Conservation (phyloP, 1,140 invertebrate species). For the Arctopsyche grandis region DNA sequence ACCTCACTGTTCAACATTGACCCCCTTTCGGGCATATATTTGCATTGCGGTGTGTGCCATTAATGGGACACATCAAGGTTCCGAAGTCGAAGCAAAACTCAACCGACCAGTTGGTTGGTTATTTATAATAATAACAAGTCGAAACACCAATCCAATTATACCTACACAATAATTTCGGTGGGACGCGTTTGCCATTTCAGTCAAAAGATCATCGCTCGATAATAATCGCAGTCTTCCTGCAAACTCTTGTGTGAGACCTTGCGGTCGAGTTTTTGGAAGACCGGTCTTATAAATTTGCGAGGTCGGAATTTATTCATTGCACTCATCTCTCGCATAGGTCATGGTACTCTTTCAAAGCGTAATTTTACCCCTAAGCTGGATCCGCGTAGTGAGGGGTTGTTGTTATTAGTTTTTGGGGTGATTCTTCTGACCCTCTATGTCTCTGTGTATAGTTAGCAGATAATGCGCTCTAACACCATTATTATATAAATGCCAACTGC, state of each 20-base stretch:
- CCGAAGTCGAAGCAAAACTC: background rate
- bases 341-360: too few relatives aligned
- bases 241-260: too few relatives aligned
- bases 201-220: too few relatives aligned
- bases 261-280: too few relatives aligned
- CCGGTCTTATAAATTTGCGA: too few relatives aligned
- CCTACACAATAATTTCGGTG: too few relatives aligned
- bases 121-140: background rate
- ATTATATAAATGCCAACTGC: constrained; percentile 38
- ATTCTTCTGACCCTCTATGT: background rate
- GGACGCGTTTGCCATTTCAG: too few relatives aligned
- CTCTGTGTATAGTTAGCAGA: constrained; percentile 38
- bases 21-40: constrained; percentile 31
- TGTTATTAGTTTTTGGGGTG: constrained; percentile 36
- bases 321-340: too few relatives aligned
- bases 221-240: too few relatives aligned
- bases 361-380: constrained; percentile 1
- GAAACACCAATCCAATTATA: too few relatives aligned
- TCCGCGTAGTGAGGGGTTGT: background rate
- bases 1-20: constrained; percentile 37
- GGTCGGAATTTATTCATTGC: too few relatives aligned
- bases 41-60: constrained; percentile 15
- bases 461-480: constrained; percentile 42
- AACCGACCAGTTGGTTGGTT: background rate
- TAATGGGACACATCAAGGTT: constrained; percentile 23